Conservation (phyloP, 2,113 vertebrate species). For the Heterocephalus glaber region DNA sequence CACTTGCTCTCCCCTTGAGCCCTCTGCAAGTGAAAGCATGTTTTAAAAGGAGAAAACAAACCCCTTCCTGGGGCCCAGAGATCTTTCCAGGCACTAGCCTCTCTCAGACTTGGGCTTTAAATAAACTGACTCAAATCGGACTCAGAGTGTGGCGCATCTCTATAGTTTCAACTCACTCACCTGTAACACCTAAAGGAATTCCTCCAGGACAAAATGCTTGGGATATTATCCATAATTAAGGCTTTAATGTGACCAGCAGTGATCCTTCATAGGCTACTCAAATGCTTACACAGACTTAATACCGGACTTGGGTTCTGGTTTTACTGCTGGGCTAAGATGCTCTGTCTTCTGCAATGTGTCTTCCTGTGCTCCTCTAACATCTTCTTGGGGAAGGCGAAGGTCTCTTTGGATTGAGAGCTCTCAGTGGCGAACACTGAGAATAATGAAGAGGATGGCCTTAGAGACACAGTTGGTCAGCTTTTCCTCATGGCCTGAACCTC, state of each 20-base stretch:
- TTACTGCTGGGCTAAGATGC: not conserved
- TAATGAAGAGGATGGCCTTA: rapidly evolving
- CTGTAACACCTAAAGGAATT: not conserved
- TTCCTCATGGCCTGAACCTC: not conserved
- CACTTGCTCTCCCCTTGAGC: too few species aligned
- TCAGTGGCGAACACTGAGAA: not conserved
- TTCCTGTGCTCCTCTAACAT: not conserved
- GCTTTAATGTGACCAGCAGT: not conserved
- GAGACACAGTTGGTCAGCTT: not conserved
- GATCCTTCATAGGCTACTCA: not conserved
- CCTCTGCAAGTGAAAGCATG: too few species aligned
- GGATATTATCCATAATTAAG: not conserved
- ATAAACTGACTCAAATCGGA: too few species aligned
- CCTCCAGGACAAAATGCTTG: not conserved
- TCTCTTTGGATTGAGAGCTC: not conserved
- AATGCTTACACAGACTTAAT: not conserved
- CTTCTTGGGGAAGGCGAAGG: not conserved
- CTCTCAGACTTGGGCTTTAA: too few species aligned
- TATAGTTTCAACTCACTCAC: too few species aligned
- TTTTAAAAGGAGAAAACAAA: too few species aligned
- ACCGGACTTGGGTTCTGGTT: not conserved
- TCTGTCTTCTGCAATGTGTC: not conserved
- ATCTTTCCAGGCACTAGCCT: too few species aligned
- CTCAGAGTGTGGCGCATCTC: too few species aligned
- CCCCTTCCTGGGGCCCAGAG: too few species aligned